Base-by-base conservation (phyloP, 2,888 invertebrate genomes). In the Epinotia ramella region DNA sequence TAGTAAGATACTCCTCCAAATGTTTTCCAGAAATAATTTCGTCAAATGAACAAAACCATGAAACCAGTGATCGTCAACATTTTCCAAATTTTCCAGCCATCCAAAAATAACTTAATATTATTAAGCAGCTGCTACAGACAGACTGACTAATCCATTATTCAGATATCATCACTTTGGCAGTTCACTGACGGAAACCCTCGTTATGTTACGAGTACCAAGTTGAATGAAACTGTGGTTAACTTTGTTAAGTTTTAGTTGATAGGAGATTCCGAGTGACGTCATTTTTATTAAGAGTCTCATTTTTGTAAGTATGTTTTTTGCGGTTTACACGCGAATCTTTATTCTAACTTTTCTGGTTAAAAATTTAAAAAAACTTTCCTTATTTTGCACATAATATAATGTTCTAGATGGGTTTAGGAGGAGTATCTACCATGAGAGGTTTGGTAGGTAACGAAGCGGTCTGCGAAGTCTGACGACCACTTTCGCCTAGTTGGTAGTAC, bases 91-190 rank as follows among this genome's bases (percentile, higher is more conserved):
- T 46, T 40, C 64, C n/a, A 40, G 20, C 18, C 28, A 16, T 3
- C 53, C 49, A 53, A 63, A 68, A 68, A 46, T 69, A 73, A 53
- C 49, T 60, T 46, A 40, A 40, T 40, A n/a, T 49, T 60, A 63
- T 69, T 63, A 33, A 64, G 18, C 65, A 65, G 53, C 65, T 75
- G 65, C 44, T 56, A 28, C 44, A 65, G 70, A 71, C 70, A 71
- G 65, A 71, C 74, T 16, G 33, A 69, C 75, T 76, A 76, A 76
- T 76, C 76, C 76, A 76, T 76, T 76, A 76, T 72, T 56, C 66
- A 72, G 76, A 76, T 76, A 76, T 28, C 71, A 76, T 76, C 76
- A 75, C 60, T 76, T 76, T 76, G 76, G 33, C 76, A 76, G 76
- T 76, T 76, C 56, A 28, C 57, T 71, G 70, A 71, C 70, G 60